A percentile compares a stretch with the other conserved stretches of the same genome.
phyloP scores from a whole-genome alignment of 1,140 invertebrate genomes.

The Drosophila arizonae region DNA sequence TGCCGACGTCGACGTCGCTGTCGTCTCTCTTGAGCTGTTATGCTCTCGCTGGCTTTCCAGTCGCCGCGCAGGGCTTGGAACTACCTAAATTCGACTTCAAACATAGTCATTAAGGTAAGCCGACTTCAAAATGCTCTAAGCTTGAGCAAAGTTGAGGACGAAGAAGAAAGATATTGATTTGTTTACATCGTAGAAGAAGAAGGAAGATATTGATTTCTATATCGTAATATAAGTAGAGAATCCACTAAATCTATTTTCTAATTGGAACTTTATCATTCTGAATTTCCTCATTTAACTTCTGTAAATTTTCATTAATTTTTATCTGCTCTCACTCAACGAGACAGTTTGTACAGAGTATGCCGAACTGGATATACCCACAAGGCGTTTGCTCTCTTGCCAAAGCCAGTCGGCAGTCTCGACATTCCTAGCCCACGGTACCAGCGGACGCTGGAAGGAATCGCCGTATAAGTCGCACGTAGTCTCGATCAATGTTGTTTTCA shows the following conservation, averaged over 20 bases:
- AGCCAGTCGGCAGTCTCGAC: slow-evolving; percentile 85
- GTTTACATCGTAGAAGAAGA: too few species aligned
- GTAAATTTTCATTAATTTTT: too few species aligned
- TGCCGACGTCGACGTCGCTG: not conserved
- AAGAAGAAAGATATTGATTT: too few species aligned
- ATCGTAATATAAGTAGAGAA: too few species aligned
- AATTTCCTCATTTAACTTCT: too few species aligned
- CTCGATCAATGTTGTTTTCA: slow-evolving; percentile 88
- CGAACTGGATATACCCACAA: slow-evolving; percentile 58
- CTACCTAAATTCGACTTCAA: not conserved
- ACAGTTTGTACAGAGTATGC: not conserved
- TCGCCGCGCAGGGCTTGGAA: not conserved
- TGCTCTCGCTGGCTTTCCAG: not conserved
- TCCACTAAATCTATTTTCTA: too few species aligned
- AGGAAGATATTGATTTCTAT: too few species aligned
- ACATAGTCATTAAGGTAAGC: not conserved
- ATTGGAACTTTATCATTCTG: too few species aligned
- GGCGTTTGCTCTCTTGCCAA: slow-evolving; percentile 85
- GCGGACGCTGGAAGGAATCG: slow-evolving; percentile 84
- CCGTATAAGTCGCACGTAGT: slow-evolving; percentile 85
- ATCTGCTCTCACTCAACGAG: slow-evolving; percentile 16
- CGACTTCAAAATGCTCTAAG: not conserved
- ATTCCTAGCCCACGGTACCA: slow-evolving; percentile 75
- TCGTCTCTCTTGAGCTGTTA: not conserved
- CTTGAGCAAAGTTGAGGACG: too few species aligned